Conservation (phyloP, 2,888 invertebrate genomes). For the Ormyrus thymus region DNA sequence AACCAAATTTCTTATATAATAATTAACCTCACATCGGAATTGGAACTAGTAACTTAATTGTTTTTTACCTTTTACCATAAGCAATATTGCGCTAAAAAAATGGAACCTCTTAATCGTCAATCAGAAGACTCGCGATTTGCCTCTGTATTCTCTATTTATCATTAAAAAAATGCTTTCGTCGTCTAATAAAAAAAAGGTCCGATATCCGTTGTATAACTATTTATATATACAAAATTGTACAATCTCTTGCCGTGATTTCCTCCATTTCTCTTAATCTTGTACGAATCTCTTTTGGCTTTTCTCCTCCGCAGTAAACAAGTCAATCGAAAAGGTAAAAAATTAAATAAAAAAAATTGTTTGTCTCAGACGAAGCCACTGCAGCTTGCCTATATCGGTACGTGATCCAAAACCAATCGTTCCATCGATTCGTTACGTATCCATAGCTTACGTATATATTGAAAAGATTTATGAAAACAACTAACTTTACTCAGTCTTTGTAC, state of each 20-base stretch:
- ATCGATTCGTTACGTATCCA: conserved; percentile 29
- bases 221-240: conserved; percentile 67
- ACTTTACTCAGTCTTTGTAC: conserved; percentile 53
- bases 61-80: conserved; percentile 26
- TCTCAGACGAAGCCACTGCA: conserved; percentile 8
- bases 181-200: conserved; percentile 51
- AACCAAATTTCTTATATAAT: conserved; percentile 34
- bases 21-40: conserved; percentile 39
- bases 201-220: conserved; percentile 50
- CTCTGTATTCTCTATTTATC: conserved; percentile 33
- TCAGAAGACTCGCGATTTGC: conserved; percentile 46
- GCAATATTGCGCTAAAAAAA: conserved; percentile 36
- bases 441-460: conserved; percentile 47
- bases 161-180: conserved; percentile 45
- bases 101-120: conserved; percentile 30
- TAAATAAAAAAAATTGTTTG: conserved; percentile 22
- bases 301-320: conserved; percentile 41
- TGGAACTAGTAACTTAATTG: conserved; percentile 38
- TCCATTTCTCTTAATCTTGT: conserved; percentile 42
- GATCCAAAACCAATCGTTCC: conserved; percentile 13
- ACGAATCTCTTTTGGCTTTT: conserved; percentile 51
- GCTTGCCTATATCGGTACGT: conserved; percentile 1
- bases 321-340: conserved; percentile 4
- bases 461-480: conserved; percentile 43
- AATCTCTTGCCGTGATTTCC: conserved; percentile 56